These are phyloP conservation scores for Gymnocheta viridis DNA, from an alignment of 2,888 invertebrate species.

Conservation along the genomic window DNA sequence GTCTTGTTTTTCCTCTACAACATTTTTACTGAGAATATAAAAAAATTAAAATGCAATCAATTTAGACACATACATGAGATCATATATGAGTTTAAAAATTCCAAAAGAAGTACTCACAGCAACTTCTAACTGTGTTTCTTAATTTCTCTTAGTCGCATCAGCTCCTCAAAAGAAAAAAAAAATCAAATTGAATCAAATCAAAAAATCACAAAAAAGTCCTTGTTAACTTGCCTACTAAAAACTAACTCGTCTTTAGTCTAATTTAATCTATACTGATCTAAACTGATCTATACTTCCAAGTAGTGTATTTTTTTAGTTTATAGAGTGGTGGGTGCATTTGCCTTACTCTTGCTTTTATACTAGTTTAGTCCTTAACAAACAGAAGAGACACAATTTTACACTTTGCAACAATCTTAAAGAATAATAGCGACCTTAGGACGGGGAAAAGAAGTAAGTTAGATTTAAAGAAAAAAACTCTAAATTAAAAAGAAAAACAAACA, in stretches of 20 bases:
- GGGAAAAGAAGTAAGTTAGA: constrained; percentile 43
- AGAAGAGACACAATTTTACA: constrained; percentile 17
- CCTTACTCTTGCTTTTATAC: constrained; percentile 21
- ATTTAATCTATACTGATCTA: background rate
- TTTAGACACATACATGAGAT: background rate
- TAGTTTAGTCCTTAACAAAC: background rate
- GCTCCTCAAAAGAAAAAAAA: background rate
- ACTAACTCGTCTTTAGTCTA: background rate
- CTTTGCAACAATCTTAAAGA: background rate
- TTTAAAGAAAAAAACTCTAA: constrained; percentile 24
- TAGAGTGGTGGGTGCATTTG: constrained; percentile 7
- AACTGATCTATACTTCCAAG: constrained; percentile 10
- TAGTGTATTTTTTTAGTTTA: constrained; percentile 3
- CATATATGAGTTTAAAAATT: too few relatives aligned
- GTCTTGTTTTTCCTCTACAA: background rate
- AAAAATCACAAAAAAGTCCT: constrained; percentile 9
- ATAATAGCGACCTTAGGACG: background rate
- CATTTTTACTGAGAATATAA: background rate
- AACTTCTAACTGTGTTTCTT: background rate
- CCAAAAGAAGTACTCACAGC: too few relatives aligned
- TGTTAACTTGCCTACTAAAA: background rate
- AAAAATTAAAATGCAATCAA: background rate
- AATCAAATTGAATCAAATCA: constrained; percentile 12
- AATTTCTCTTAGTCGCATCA: background rate
- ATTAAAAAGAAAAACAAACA: constrained; percentile 5